Conservation (phyloP, 1,140 invertebrate species). For the Macrostomum lignano region DNA sequence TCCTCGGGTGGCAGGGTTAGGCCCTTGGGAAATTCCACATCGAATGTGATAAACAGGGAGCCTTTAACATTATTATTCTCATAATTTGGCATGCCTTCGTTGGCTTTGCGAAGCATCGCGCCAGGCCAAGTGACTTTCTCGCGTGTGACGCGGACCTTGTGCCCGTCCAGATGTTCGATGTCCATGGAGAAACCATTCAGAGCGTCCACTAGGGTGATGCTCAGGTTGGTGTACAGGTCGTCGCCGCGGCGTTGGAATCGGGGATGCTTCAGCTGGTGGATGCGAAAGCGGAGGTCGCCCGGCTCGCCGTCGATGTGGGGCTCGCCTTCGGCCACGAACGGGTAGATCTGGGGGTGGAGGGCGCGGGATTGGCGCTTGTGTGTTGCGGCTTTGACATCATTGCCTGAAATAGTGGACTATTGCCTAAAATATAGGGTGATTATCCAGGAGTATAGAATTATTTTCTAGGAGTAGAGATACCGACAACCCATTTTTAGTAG, state of each 20-base stretch:
- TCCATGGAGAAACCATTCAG: conserved; percentile 66
- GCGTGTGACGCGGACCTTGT: conserved; percentile 44
- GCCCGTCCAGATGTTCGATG: conserved; percentile 72
- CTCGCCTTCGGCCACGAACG: conserved; percentile 53
- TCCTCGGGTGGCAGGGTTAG: background rate
- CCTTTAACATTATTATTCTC: conserved; percentile 85
- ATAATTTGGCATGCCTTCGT: conserved; percentile 95
- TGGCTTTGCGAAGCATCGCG: conserved; percentile 67
- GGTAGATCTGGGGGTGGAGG: too few relatives aligned
- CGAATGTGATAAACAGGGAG: conserved; percentile 77
- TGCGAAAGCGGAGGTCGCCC: conserved; percentile 64
- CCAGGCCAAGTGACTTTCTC: conserved; percentile 93
- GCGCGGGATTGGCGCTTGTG: too few relatives aligned
- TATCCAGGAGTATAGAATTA: too few relatives aligned
- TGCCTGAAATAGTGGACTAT: too few relatives aligned
- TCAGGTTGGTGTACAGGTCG: conserved; percentile 91
- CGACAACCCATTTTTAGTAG: too few relatives aligned
- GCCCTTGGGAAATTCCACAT: conserved; percentile 60
- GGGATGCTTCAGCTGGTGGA: conserved; percentile 49
- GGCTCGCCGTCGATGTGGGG: conserved; percentile 93
- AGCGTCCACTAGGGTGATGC: conserved; percentile 67
- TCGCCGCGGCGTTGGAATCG: conserved; percentile 65
- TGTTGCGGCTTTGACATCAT: too few relatives aligned
- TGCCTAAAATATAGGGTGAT: too few relatives aligned
- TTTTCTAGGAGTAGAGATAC: too few relatives aligned